A percentile compares a stretch with the other conserved stretches of the same genome.
These are phyloP conservation scores for Notocelia uddmanniana DNA, from an alignment of 2,888 invertebrate species.

Conservation along the genomic window DNA sequence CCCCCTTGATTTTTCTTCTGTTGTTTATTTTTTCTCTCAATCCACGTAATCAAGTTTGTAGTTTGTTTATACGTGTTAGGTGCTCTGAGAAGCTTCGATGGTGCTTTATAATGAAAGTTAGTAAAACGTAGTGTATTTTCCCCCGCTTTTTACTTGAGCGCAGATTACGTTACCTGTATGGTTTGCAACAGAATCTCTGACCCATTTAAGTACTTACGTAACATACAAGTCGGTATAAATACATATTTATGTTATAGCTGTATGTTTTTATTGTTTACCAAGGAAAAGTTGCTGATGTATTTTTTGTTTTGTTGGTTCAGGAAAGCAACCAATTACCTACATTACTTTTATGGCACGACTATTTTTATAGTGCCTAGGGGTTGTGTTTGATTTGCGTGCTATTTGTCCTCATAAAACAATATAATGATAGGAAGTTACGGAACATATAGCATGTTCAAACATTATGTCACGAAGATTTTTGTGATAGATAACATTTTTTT, in stretches of 20 bases:
- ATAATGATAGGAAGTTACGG: background rate
- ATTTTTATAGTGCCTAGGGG: conserved; percentile 36
- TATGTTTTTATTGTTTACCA: conserved; percentile 26
- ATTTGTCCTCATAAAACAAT: conserved; percentile 32
- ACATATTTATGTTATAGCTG: background rate
- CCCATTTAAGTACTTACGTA: background rate
- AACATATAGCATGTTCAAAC: background rate
- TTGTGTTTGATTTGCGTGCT: conserved; percentile 30
- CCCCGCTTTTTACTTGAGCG: background rate
- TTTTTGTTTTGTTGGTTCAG: conserved; percentile 38
- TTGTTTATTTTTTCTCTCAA: conserved; percentile 76
- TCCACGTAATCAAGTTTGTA: conserved; percentile 74
- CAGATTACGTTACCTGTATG: background rate
- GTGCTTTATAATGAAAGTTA: conserved; percentile 40
- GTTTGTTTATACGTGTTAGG: conserved; percentile 64
- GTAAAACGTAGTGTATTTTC: background rate
- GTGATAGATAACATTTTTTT: too few species aligned
- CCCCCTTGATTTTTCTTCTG: conserved; percentile 71
- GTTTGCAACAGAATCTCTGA: background rate
- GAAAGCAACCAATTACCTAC: conserved; percentile 38
- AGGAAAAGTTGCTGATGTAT: conserved; percentile 23
- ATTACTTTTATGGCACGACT: conserved; percentile 37
- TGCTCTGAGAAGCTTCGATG: conserved; percentile 58
- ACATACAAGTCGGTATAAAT: background rate
- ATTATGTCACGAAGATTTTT: background rate